These are phyloP conservation scores for Triops longicaudatus DNA, from an alignment of 1,140 invertebrate species.

Conservation along the genomic window DNA sequence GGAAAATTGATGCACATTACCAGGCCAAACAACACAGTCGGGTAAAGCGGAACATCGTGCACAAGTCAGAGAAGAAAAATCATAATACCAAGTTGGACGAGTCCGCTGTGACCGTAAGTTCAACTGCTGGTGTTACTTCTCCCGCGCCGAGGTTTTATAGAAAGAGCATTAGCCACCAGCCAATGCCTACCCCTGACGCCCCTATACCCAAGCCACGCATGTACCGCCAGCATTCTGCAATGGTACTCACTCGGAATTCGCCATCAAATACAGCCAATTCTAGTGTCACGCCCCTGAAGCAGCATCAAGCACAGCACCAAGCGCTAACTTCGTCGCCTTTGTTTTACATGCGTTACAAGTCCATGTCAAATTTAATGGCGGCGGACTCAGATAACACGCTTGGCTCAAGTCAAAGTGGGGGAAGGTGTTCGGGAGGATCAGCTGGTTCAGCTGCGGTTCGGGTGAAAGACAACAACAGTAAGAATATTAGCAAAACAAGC, in stretches of 20 bases:
- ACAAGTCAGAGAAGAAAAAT: neutral
- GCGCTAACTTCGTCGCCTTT: slow-evolving; percentile 51
- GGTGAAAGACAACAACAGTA: slow-evolving; percentile 19
- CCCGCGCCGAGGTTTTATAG: neutral
- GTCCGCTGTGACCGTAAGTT: neutral
- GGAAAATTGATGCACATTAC: neutral
- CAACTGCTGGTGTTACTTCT: neutral
- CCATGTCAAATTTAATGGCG: slow-evolving; percentile 64
- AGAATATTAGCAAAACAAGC: neutral
- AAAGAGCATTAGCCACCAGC: neutral
- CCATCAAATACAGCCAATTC: neutral
- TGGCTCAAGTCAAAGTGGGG: slow-evolving; percentile 78
- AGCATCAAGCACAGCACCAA: slow-evolving; percentile 18
- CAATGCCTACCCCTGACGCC: neutral
- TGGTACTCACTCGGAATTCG: neutral
- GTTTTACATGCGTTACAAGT: slow-evolving; percentile 74
- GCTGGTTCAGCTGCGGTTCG: slow-evolving; percentile 46
- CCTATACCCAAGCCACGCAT: slow-evolving; percentile 29
- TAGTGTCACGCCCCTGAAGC: neutral
- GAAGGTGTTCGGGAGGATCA: slow-evolving; percentile 72
- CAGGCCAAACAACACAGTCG: neutral
- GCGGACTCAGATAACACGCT: slow-evolving; percentile 72
- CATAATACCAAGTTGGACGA: neutral
- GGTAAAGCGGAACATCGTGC: neutral
- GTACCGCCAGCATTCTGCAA: slow-evolving; percentile 28